Percentiles rank a stretch among this genome's conserved stretches.
phyloP scores from a whole-genome alignment of 2,797 vertebrate genomes.

The Acanthornis magna region DNA sequence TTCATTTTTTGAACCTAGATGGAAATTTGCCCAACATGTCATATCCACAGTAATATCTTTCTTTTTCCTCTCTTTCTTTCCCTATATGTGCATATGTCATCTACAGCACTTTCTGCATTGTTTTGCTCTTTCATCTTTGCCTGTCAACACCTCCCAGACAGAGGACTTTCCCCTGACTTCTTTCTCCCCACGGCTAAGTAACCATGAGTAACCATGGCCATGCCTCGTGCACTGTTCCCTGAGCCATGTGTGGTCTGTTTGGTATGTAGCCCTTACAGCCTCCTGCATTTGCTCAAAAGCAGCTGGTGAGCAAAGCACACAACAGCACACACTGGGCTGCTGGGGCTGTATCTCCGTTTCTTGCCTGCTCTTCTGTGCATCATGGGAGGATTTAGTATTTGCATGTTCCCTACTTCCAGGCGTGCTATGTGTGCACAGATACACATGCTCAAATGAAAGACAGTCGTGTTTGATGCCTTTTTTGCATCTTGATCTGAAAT shows the following conservation, averaged over 20 bases:
- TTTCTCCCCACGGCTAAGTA: background rate
- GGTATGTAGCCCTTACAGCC: background rate
- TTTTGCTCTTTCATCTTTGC: background rate
- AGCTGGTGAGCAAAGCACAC: background rate
- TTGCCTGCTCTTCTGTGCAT: background rate
- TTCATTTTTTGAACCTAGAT: background rate
- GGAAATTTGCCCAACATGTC: background rate
- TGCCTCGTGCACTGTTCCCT: rapidly evolving
- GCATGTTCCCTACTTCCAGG: background rate
- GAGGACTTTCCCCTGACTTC: background rate
- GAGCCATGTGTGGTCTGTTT: background rate
- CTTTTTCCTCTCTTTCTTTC: background rate
- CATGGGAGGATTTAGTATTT: background rate
- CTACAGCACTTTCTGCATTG: background rate
- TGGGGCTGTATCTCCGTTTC: background rate
- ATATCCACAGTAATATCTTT: background rate
- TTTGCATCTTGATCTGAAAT: background rate
- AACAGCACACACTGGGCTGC: background rate
- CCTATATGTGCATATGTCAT: background rate
- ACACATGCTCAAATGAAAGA: background rate
- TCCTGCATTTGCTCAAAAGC: background rate
- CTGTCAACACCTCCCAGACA: background rate
- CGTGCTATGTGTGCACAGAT: background rate
- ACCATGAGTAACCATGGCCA: background rate
- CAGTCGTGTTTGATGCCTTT: background rate